Conservation (phyloP, 2,888 invertebrate species). For the Andricus quercusramuli region DNA sequence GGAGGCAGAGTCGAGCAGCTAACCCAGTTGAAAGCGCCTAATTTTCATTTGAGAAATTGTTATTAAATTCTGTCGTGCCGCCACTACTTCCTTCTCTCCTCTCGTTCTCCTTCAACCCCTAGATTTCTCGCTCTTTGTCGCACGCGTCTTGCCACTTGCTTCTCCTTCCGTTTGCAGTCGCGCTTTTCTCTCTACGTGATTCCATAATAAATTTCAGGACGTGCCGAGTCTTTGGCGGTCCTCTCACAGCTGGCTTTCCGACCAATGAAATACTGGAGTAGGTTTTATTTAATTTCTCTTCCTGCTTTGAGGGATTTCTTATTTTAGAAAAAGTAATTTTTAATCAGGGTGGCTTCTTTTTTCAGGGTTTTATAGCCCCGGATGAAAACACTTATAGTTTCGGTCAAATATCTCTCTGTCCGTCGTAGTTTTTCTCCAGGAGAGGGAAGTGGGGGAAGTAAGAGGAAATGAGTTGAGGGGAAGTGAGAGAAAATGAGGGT, state of each 20-base stretch:
- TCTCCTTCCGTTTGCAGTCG: constrained; percentile 8
- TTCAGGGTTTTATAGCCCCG: too few species aligned
- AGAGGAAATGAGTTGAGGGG: too few species aligned
- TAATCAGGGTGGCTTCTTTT: not conserved
- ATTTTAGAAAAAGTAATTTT: not conserved
- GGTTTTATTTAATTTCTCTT: not conserved
- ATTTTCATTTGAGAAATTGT: constrained; percentile 72
- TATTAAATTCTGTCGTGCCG: constrained; percentile 64
- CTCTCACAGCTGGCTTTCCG: not conserved
- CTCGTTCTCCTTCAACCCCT: not conserved
- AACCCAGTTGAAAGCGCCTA: constrained; percentile 64
- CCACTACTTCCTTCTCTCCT: not conserved
- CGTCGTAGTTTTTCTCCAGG: too few species aligned
- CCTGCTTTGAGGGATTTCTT: not conserved
- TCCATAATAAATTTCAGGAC: constrained; percentile 34
- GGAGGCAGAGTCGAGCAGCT: constrained; percentile 44
- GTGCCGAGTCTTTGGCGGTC: constrained; percentile 15
- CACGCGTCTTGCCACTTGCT: constrained; percentile 19
- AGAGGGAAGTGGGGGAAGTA: too few species aligned
- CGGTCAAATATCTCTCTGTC: too few species aligned
- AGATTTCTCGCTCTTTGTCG: constrained; percentile 12
- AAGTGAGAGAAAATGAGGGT: too few species aligned
- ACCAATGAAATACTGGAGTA: not conserved
- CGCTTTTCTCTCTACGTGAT: constrained; percentile 38
- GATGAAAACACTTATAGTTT: too few species aligned